Evolutionary conservation across 2,797 vertebrate genomes (phyloP), one percentile per base, ranked within the genome.

Genomic region (Falco biarmicus): DNA sequence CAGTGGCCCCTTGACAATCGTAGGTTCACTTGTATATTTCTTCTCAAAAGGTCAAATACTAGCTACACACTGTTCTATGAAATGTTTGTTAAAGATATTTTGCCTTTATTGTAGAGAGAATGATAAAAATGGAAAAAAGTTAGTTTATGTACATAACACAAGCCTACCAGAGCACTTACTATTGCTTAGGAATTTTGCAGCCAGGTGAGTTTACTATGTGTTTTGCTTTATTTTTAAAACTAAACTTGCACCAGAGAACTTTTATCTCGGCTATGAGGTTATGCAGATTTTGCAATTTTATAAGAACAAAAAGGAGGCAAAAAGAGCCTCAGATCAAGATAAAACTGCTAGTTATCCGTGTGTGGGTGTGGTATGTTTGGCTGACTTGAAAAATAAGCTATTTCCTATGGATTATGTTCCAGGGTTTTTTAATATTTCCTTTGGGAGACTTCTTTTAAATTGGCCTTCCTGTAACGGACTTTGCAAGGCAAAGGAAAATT

Each of bases 391-490:
- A 98, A 95, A 83, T 97, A 97, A 97, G 97, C 97, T 96, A 91
- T 97, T 97, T 98, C 95, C 96, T 95, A 97, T 96, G 94, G 94
- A 95, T 96, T 96, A 95, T 95, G 95, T 97, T 97, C 96, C 95
- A 96, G 94, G 51, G 56, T 87, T 96, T 97, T 98, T 98, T 97
- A 96, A 95, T 97, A 98, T 98, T 98, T 98, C 98, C 98, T 98
- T 97, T 97, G 98, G 98, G 98, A 98, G 92, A 41, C 96, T 97
- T 97, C 93, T 43, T 95, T 79, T 12, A 94, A 95, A 95, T 95
- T 90, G 82, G 79, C 97, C 98, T 97, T 97, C 91, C 90, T 96
- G 93, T 93, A 93, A 94, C 90, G 96, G 93, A 86, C 84, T 96
- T 97, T 96, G 85, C 94, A 92, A 84, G 92, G 96, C 98, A 97